These are phyloP conservation scores for Holothuria leucospilota DNA, from an alignment of 53 echinoderm and acorn worm species.

Conservation along the genomic window DNA sequence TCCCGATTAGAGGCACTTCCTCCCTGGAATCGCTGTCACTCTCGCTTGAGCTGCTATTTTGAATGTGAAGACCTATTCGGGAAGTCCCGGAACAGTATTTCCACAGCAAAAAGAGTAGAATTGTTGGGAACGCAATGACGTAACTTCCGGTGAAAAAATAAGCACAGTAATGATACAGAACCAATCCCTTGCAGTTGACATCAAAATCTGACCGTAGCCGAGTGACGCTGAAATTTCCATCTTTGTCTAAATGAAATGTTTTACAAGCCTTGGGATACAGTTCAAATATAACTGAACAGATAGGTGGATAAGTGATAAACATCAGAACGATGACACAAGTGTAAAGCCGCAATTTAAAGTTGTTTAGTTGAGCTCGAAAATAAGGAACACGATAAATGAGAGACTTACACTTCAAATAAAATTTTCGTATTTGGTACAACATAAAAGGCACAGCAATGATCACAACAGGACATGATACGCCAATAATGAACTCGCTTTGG, in stretches of 20 bases:
- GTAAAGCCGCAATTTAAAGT: background rate
- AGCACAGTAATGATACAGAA: constrained; percentile 51
- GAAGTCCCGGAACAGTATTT: background rate
- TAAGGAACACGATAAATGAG: background rate
- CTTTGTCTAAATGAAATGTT: constrained; percentile 52
- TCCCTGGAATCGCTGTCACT: too few species aligned
- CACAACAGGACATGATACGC: background rate
- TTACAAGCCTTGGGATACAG: constrained; percentile 63
- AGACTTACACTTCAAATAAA: background rate
- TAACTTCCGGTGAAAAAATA: constrained; percentile 42
- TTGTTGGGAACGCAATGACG: constrained; percentile 65
- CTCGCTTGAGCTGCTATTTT: too few species aligned
- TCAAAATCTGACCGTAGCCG: constrained; percentile 65
- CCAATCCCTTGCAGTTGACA: constrained; percentile 45
- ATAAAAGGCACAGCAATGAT: background rate
- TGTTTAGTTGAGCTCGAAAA: background rate
- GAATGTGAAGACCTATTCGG: too few species aligned
- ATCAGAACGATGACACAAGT: constrained; percentile 45
- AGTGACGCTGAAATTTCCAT: background rate
- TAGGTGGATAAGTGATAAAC: constrained; percentile 64
- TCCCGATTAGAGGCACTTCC: too few species aligned
- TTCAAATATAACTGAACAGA: constrained; percentile 51
- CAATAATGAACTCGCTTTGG: constrained; percentile 17
- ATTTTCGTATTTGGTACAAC: background rate
- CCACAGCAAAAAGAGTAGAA: constrained; percentile 52